Evolutionary conservation across 2,888 invertebrate species (phyloP).

Genomic region (Hyposoter dolosus): DNA sequence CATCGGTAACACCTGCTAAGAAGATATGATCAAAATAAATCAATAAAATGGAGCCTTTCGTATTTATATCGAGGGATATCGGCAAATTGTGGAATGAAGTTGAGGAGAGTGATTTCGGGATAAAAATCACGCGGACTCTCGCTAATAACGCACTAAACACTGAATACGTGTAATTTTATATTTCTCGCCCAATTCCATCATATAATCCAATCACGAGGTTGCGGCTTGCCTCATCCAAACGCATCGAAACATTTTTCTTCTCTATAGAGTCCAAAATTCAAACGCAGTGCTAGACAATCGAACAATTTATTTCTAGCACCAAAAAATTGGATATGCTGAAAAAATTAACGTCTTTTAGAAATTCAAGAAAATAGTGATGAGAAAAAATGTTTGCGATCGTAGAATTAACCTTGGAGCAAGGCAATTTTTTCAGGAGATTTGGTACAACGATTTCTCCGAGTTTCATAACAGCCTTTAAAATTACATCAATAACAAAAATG

Average conservation of each 20-base stretch:
- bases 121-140: constrained; percentile 4
- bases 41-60: neutral
- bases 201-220: neutral
- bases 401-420: constrained; percentile 46
- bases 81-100: neutral
- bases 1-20: neutral
- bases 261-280: neutral
- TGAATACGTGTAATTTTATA: constrained; percentile 3
- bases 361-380: neutral
- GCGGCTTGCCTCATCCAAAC: neutral
- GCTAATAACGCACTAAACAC: constrained; percentile 2
- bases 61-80: neutral
- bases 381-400: constrained; percentile 14
- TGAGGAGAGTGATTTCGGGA: neutral
- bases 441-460: constrained; percentile 50
- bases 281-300: neutral
- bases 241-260: neutral
- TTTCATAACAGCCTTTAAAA: constrained; percentile 60
- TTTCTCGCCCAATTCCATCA: constrained; percentile 6
- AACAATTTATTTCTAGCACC: neutral
- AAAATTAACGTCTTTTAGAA: neutral
- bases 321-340: neutral
- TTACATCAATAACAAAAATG: constrained; percentile 39
- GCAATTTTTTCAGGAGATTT: constrained; percentile 23
- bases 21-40: constrained; percentile 4